Evolutionary conservation across 2,888 invertebrate genomes (phyloP).

Genomic region (Thereva nobilitata): DNA sequence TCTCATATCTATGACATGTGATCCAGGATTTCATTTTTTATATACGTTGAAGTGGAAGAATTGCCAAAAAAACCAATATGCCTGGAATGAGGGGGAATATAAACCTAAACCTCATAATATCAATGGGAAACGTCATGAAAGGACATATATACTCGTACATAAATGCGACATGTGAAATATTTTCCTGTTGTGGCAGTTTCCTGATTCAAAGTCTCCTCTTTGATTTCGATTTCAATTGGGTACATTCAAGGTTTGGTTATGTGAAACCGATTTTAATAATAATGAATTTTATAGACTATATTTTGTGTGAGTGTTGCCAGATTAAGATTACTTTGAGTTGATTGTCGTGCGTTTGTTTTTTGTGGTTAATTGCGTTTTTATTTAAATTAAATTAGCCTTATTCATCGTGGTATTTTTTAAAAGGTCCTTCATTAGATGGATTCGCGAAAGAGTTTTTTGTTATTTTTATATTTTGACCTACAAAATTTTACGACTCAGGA

Average conservation of each 20-base stretch:
- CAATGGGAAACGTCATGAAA: constrained; percentile 24
- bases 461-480: no score
- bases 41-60: constrained; percentile 20
- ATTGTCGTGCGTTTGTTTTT: no score
- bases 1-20: constrained; percentile 13
- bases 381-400: no score
- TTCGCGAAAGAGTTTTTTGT: no score
- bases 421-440: no score
- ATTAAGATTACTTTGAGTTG: no score
- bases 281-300: constrained; percentile 13
- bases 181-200: constrained; percentile 23
- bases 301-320: no score
- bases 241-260: constrained; percentile 4
- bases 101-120: constrained; percentile 1
- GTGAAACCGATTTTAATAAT: constrained; percentile 16
- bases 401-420: no score
- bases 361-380: no score
- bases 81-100: no score
- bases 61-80: constrained; percentile 29
- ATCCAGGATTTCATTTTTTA: not conserved
- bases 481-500: no score
- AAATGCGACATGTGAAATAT: constrained; percentile 29
- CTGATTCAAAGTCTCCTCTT: constrained; percentile 27
- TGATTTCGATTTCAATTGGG: constrained; percentile 21
- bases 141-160: constrained; percentile 6